phyloP scores from a whole-genome alignment of 2,888 invertebrate species.

The Eilema sororculum region DNA sequence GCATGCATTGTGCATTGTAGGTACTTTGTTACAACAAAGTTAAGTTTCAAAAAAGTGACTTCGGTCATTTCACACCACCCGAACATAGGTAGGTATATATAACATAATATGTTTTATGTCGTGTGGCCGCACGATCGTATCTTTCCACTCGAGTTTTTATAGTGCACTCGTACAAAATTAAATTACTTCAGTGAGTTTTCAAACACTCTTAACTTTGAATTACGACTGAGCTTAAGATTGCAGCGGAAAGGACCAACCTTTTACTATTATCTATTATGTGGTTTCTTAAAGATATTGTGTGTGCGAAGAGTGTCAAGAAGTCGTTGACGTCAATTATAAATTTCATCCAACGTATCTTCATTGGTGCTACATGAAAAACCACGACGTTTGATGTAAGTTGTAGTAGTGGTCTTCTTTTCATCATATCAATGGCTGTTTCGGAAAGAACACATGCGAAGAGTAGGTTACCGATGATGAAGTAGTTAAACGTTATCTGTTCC shows the following conservation, averaged over 20 bases:
- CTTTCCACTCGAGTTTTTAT: conserved; percentile 44
- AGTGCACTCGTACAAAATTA: conserved; percentile 47
- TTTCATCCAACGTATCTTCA: background rate
- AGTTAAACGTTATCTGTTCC: too few species aligned
- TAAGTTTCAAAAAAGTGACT: background rate
- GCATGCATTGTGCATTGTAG: background rate
- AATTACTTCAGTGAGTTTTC: conserved; percentile 38
- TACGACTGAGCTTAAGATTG: conserved; percentile 40
- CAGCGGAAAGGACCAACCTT: conserved; percentile 18
- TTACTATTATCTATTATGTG: too few species aligned
- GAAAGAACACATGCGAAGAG: background rate
- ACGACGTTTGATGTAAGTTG: background rate
- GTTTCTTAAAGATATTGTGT: conserved; percentile 24
- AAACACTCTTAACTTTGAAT: conserved; percentile 42
- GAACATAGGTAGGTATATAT: conserved; percentile 14
- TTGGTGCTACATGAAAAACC: background rate
- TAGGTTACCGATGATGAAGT: too few species aligned
- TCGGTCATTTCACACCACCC: conserved; percentile 6
- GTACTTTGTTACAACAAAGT: conserved; percentile 16
- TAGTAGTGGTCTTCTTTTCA: background rate
- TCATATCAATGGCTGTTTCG: background rate
- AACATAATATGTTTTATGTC: conserved; percentile 26
- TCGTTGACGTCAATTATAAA: background rate
- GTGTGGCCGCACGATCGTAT: conserved; percentile 30
- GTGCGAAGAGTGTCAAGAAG: background rate